Base-by-base conservation (phyloP, 2,888 invertebrate species). In the Microdon myrmicae region DNA sequence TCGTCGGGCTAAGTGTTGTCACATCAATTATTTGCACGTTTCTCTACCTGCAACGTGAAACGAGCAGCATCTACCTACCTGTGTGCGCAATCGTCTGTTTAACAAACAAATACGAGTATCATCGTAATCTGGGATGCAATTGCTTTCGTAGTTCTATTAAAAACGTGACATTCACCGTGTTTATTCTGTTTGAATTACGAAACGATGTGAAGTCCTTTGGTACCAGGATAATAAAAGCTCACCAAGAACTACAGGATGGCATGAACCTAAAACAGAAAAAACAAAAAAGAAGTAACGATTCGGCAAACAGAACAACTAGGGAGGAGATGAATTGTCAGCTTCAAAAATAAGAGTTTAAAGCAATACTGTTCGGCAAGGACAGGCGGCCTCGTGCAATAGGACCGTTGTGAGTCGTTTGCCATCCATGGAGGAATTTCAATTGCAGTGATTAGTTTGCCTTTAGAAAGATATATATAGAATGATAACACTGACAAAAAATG, bases 101-200 rank as follows among this genome's bases (percentile, higher is more conserved):
- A 10, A 7, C 14, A 5, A 17, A 23, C 34, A 51, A 56, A 64
- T 32, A 44, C 10, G 25, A n/a, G n/a, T 23, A 23, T 23, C 41
- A 29, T 12, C 25, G 28, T 28, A 43, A 47, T 43, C 25, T 39
- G 39, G 32, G 34, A 20, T 66, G 66, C 59, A 66, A 59, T 48
- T 59, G 66, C 53, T 59, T 26, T 19, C 44, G 38, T 54, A 8
- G 5, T 22, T 8, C 66, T 59, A 66, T 59, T 59, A 59, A 59
- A 66, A 66, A 66, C 59, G 66, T 66, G 66, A 66, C 66, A 66
- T 66, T 66, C 59, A 7, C n/a, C 34, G 43, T 59, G 54, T 66
- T 66, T 66, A 35, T 66, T 66, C 54, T 48, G 35, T 53, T 54
- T 54, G 44, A 48, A 54, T 48, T 48, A 59, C 45, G 39, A 54